Evolutionary conservation across 2,888 invertebrate species (phyloP).

Genomic region (Apamea crenata): DNA sequence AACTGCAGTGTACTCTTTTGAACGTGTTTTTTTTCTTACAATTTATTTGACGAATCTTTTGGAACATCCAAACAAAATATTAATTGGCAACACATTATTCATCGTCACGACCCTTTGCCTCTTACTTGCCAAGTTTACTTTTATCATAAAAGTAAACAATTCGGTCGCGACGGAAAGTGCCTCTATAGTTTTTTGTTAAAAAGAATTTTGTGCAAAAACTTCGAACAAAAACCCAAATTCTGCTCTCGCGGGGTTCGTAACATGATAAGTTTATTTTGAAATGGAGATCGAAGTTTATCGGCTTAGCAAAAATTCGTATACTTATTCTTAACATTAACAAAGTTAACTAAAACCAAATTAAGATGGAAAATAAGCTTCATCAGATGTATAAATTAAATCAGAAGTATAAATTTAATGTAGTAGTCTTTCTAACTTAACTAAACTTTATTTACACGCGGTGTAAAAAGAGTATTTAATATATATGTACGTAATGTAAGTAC

Average conservation of each 20-base stretch:
- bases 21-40: background rate
- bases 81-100: constrained; percentile 67
- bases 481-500: background rate
- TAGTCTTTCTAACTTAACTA: background rate
- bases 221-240: constrained; percentile 83
- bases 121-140: constrained; percentile 76
- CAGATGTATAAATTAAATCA: background rate
- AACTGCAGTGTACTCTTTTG: background rate
- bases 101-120: constrained; percentile 70
- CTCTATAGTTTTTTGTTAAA: constrained; percentile 79
- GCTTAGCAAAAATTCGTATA: constrained; percentile 67
- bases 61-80: constrained; percentile 5
- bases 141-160: constrained; percentile 87
- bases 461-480: background rate
- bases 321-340: constrained; percentile 6
- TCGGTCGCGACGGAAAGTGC: constrained; percentile 74
- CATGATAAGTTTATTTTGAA: constrained; percentile 89
- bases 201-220: constrained; percentile 85
- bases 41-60: background rate
- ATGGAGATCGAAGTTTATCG: constrained; percentile 79
- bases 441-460: background rate
- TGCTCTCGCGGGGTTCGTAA: constrained; percentile 77
- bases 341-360: background rate
- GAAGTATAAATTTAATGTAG: no score
- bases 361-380: background rate